Conservation (phyloP, 2,113 vertebrate species). For the Datnioides undecimradiatus region DNA sequence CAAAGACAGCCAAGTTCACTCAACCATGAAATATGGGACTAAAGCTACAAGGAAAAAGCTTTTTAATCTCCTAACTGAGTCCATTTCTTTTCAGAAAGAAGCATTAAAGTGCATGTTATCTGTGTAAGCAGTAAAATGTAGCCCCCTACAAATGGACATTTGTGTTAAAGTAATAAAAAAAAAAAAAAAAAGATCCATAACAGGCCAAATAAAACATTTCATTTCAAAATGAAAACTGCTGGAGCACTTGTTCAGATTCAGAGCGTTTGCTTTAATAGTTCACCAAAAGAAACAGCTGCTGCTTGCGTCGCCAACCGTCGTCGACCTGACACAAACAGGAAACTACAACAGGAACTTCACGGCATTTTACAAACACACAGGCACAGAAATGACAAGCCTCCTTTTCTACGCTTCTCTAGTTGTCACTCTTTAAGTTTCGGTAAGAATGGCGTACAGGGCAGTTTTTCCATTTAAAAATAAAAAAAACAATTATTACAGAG, state of each 20-base stretch:
- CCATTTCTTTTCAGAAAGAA: background rate
- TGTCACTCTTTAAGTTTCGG: constrained; percentile 9
- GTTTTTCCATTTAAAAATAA: background rate
- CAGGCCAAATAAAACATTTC: background rate
- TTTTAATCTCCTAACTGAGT: background rate
- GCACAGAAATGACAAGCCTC: constrained; percentile 60
- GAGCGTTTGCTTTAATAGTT: constrained; percentile 69
- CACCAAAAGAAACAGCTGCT: constrained; percentile 69
- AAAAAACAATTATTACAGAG: background rate
- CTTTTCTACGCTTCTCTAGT: constrained; percentile 13
- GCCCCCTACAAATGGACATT: background rate
- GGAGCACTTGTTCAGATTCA: constrained; percentile 45
- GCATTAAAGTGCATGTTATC: background rate
- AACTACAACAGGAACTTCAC: constrained; percentile 72
- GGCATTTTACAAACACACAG: constrained; percentile 68
- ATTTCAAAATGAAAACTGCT: constrained; percentile 26
- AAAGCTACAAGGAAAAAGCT: background rate
- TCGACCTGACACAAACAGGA: constrained; percentile 54
- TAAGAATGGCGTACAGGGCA: constrained; percentile 13
- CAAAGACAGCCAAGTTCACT: constrained; percentile 29
- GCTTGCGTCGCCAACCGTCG: constrained; percentile 27
- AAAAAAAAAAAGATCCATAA: too few relatives aligned
- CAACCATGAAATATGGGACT: constrained; percentile 26
- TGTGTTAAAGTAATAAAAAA: background rate
- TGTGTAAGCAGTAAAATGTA: background rate